A percentile compares a stretch with the other conserved stretches of the same genome.
These are phyloP conservation scores for Nycticorax nycticorax DNA, from an alignment of 2,113 vertebrate genomes.

Conservation along the genomic window DNA sequence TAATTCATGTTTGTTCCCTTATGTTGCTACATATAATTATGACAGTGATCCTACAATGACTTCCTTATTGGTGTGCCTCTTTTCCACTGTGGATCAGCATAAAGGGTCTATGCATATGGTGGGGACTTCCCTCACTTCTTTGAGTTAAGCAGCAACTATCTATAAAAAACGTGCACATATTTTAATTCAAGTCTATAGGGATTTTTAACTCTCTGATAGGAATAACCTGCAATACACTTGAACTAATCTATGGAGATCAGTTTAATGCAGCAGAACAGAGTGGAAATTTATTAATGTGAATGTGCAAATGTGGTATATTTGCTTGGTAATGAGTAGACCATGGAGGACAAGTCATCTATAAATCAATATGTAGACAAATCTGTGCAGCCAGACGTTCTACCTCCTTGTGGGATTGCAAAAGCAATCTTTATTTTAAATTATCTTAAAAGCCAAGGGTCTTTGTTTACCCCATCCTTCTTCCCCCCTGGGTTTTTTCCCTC, in stretches of 20 bases:
- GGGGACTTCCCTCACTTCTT: not conserved
- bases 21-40: not conserved
- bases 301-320: not conserved
- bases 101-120: not conserved
- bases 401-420: not conserved
- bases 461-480: not conserved
- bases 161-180: not conserved
- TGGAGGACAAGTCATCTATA: not conserved
- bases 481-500: not conserved
- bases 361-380: not conserved
- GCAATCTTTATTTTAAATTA: not conserved
- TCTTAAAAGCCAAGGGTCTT: not conserved
- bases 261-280: not conserved
- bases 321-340: not conserved
- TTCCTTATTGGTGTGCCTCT: not conserved
- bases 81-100: not conserved
- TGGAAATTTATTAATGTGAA: not conserved
- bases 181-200: not conserved
- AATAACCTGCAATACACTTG: not conserved
- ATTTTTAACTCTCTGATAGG: not conserved
- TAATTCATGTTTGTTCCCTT: constrained; percentile 34
- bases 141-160: not conserved
- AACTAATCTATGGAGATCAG: not conserved
- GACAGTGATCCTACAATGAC: not conserved
- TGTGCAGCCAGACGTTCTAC: not conserved